phyloP scores from a whole-genome alignment of 1,140 invertebrate genomes.

The Colletes gigas region DNA sequence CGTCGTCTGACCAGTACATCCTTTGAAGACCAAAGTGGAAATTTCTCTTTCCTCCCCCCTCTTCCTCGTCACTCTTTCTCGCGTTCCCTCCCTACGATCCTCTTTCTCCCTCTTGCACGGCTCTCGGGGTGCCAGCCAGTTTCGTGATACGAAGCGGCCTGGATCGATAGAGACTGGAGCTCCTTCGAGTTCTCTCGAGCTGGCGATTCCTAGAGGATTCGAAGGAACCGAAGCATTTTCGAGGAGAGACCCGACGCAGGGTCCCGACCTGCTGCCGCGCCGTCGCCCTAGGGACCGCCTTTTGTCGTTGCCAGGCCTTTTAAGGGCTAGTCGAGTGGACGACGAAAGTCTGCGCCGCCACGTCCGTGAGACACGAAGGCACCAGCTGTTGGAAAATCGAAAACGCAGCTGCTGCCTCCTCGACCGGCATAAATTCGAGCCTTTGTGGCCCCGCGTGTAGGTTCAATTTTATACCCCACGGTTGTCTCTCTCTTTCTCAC shows the following conservation, averaged over 20 bases:
- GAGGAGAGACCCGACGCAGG: conserved; percentile 27
- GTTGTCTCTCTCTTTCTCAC: not conserved
- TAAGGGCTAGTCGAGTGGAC: conserved; percentile 58
- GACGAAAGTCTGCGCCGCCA: conserved; percentile 49
- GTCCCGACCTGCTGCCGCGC: conserved; percentile 31
- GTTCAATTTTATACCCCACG: not conserved
- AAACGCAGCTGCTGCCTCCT: conserved; percentile 57
- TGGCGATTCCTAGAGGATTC: conserved; percentile 61
- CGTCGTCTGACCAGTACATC: conserved; percentile 30
- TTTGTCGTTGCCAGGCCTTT: conserved; percentile 55
- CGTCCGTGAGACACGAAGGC: conserved; percentile 22
- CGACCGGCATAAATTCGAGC: conserved; percentile 38
- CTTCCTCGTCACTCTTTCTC: not conserved
- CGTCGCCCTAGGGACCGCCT: conserved; percentile 38
- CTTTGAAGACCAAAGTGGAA: conserved; percentile 41
- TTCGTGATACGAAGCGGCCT: conserved; percentile 64
- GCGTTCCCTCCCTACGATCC: not conserved
- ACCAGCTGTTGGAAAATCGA: conserved; percentile 66
- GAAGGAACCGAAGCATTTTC: conserved; percentile 46
- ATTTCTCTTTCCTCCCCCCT: conserved; percentile 1
- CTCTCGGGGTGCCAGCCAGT: conserved; percentile 64
- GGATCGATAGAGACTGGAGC: conserved; percentile 64
- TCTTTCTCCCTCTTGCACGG: not conserved
- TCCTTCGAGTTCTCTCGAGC: conserved; percentile 56
- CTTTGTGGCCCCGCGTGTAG: conserved; percentile 11